These are phyloP conservation scores for Apis cerana DNA, from an alignment of 1,140 invertebrate genomes.

Conservation along the genomic window DNA sequence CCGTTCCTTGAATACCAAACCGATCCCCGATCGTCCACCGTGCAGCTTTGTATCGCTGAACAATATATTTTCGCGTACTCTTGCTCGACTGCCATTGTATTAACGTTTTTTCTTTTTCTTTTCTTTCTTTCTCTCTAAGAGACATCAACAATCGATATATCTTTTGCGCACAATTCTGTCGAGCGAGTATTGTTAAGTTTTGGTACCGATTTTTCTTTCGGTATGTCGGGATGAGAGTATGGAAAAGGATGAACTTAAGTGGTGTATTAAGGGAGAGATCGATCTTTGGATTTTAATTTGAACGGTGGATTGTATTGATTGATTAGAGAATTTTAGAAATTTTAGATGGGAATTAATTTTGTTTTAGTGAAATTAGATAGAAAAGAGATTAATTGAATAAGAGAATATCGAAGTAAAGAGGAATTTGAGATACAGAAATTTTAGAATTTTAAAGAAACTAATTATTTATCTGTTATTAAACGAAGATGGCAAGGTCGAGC, in stretches of 20 bases:
- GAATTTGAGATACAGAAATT: too few species aligned
- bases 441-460: too few species aligned
- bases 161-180: neutral
- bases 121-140: neutral
- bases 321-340: too few species aligned
- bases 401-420: too few species aligned
- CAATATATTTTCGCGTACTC: constrained; percentile 66
- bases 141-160: constrained; percentile 3
- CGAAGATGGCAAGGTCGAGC: too few species aligned
- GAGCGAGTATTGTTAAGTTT: neutral
- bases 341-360: too few species aligned
- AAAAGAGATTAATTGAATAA: too few species aligned
- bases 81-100: constrained; percentile 35
- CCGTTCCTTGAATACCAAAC: constrained; percentile 72
- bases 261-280: neutral
- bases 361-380: too few species aligned
- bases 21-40: constrained; percentile 28
- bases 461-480: too few species aligned
- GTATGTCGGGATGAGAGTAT: too few species aligned
- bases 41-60: constrained; percentile 66
- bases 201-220: too few species aligned
- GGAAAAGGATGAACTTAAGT: neutral
- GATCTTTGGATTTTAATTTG: neutral
- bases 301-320: too few species aligned
- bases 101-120: neutral